A percentile compares a stretch with the other conserved stretches of the same genome.
phyloP scores from a whole-genome alignment of 1,140 invertebrate genomes.

The Drosophila nasuta region DNA sequence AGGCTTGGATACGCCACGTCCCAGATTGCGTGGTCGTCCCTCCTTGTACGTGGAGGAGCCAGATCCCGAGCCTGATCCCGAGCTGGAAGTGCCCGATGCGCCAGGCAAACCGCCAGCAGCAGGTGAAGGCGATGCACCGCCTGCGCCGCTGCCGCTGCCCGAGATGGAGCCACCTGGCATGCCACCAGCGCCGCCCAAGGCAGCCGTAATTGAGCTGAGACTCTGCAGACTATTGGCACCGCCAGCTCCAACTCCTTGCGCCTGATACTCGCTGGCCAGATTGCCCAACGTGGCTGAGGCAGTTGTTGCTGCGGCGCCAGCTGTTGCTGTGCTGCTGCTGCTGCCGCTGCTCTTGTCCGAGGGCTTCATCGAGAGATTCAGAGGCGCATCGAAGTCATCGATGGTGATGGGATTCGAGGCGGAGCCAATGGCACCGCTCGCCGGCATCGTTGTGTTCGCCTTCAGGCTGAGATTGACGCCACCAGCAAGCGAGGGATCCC shows the following conservation, averaged over 20 bases:
- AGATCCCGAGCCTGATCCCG: conserved; percentile 57
- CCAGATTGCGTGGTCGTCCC: conserved; percentile 91
- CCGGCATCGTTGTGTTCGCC: conserved; percentile 63
- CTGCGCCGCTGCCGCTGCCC: conserved; percentile 51
- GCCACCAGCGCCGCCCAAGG: conserved; percentile 69
- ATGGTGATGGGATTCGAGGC: conserved; percentile 85
- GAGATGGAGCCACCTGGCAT: conserved; percentile 75
- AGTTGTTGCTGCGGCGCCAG: conserved; percentile 15
- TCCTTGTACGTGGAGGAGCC: conserved; percentile 86
- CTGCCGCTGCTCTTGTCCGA: conserved; percentile 84
- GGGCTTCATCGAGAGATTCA: conserved; percentile 93
- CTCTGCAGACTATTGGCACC: conserved; percentile 75
- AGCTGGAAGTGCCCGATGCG: conserved; percentile 33
- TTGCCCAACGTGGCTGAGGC: conserved; percentile 44
- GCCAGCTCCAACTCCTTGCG: conserved; percentile 30
- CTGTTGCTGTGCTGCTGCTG: not conserved
- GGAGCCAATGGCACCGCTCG: conserved; percentile 72
- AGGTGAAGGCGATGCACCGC: conserved; percentile 61
- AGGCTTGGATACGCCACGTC: conserved; percentile 93
- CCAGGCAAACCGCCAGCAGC: conserved; percentile 36
- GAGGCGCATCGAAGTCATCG: conserved; percentile 89
- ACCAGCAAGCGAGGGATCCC: conserved; percentile 50
- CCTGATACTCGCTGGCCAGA: conserved; percentile 60
- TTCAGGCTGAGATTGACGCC: conserved; percentile 82
- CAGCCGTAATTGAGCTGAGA: conserved; percentile 84